A percentile compares a stretch with the other conserved stretches of the same genome.
These are phyloP conservation scores for Heliocidaris erythrogramma DNA, from an alignment of 35 echinoderm and acorn worm species.

Conservation along the genomic window DNA sequence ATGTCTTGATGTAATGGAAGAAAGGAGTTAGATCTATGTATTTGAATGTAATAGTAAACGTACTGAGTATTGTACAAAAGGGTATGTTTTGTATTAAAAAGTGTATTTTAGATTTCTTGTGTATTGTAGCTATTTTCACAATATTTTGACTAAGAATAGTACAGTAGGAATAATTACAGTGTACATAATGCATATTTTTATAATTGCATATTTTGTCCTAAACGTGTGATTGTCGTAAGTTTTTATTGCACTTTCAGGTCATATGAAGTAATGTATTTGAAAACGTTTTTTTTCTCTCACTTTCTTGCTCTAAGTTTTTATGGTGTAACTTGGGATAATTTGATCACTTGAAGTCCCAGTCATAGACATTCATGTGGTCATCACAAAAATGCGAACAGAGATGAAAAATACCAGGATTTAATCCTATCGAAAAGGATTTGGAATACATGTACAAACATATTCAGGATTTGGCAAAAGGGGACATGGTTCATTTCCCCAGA, in stretches of 20 bases:
- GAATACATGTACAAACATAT: no score
- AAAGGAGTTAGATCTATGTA: background rate
- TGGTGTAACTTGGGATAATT: background rate
- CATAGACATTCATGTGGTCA: no score
- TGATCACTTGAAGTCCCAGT: no score
- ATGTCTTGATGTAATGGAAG: background rate
- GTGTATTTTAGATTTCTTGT: background rate
- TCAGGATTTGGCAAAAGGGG: no score
- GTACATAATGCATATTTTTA: conserved; percentile 10
- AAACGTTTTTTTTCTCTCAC: background rate
- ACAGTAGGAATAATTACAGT: background rate
- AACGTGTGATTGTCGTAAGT: background rate
- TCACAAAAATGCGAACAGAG: no score
- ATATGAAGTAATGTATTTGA: background rate
- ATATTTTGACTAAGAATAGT: background rate
- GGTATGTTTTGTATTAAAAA: background rate
- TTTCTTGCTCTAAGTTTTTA: background rate
- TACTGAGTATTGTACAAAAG: background rate
- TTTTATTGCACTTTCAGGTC: background rate
- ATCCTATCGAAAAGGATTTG: no score
- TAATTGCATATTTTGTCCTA: background rate
- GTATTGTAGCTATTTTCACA: conserved; percentile 3
- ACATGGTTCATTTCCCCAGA: no score
- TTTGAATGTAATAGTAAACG: background rate
- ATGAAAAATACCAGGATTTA: no score